phyloP scores from a whole-genome alignment of 2,888 invertebrate genomes.

The Trachelus tabidus region DNA sequence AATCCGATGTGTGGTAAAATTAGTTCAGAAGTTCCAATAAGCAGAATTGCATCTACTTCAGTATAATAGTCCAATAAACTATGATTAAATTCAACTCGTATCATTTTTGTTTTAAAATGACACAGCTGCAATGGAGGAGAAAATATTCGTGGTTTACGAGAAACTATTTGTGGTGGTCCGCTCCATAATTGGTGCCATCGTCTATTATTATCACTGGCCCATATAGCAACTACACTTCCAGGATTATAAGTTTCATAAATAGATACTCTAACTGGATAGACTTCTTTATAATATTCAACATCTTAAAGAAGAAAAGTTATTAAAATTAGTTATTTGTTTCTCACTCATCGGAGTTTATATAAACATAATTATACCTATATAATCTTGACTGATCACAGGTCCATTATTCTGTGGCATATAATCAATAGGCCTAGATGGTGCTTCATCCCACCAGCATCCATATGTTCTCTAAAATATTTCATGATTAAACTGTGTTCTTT shows the following conservation, averaged over 20 bases:
- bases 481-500: conserved; percentile 4
- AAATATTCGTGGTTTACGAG: conserved; percentile 78
- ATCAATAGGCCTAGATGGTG: conserved; percentile 77
- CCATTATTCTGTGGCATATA: conserved; percentile 81
- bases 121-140: conserved; percentile 71
- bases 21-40: conserved; percentile 76
- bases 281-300: conserved; percentile 75
- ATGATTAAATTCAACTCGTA: conserved; percentile 90
- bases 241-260: conserved; percentile 90
- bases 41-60: conserved; percentile 85
- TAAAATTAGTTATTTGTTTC: conserved; percentile 19
- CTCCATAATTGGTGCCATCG: conserved; percentile 84
- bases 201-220: conserved; percentile 72
- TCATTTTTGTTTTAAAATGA: conserved; percentile 66
- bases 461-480: conserved; percentile 77
- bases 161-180: conserved; percentile 73
- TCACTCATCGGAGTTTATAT: no score
- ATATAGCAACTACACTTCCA: conserved; percentile 83
- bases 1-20: conserved; percentile 50
- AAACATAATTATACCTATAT: conserved; percentile 73
- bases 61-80: conserved; percentile 85
- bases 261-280: conserved; percentile 77
- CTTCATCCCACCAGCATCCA: conserved; percentile 86
- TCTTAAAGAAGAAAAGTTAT: conserved; percentile 64
- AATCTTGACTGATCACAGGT: conserved; percentile 79